A percentile compares a stretch with the other conserved stretches of the same genome.
Conservation (phyloP, 30 jellyfish, hydroid and myxozoan species). For the Hydractinia symbiolongicarpus region DNA sequence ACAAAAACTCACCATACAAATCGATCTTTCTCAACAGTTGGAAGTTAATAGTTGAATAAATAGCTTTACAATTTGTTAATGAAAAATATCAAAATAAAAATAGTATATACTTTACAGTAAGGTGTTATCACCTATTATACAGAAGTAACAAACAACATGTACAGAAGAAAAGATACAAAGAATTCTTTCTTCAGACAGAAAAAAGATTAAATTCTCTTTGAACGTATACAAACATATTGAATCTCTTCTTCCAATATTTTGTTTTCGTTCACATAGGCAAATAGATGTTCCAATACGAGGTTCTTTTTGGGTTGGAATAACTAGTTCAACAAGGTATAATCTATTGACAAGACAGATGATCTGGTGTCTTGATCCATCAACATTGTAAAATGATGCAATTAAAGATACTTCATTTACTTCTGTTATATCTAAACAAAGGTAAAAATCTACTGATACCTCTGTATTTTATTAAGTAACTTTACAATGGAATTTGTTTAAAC, state of each 20-base stretch:
- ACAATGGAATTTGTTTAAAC: no score
- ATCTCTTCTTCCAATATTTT: not conserved
- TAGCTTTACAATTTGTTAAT: not conserved
- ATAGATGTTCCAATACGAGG: not conserved
- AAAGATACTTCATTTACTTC: not conserved
- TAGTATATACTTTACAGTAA: not conserved
- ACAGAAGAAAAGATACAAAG: constrained; percentile 2
- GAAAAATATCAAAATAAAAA: not conserved
- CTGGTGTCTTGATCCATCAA: not conserved
- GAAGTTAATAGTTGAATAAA: not conserved
- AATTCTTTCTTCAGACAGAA: not conserved
- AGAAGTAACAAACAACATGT: not conserved
- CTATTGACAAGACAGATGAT: constrained; percentile 5
- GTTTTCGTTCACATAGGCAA: not conserved
- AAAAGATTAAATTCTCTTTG: not conserved
- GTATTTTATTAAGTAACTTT: no score
- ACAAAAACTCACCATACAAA: constrained; percentile 1
- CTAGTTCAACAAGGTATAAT: not conserved
- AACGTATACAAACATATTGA: not conserved
- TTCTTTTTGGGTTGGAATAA: not conserved
- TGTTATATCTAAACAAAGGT: no score
- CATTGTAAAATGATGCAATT: not conserved
- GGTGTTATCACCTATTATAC: not conserved
- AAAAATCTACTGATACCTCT: no score
- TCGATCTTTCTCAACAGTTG: not conserved